Percentiles rank a stretch among this genome's conserved stretches.
Conservation (phyloP, 2,888 invertebrate species). For the Anoncus sp. region DNA sequence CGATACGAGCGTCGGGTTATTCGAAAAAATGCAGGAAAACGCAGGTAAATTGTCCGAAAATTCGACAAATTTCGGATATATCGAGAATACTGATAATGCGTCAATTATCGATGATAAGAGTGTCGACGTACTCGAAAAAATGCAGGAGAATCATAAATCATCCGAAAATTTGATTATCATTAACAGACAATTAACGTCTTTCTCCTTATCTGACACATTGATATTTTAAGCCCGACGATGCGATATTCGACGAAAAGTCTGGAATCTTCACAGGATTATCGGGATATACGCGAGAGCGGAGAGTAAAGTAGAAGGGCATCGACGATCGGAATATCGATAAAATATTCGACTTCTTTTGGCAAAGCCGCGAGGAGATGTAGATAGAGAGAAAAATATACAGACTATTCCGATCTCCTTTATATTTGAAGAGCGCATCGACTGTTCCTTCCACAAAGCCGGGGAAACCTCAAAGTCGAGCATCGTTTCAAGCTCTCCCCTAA, state of each 20-base stretch:
- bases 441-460: constrained; percentile 57
- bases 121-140: too few species aligned
- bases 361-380: constrained; percentile 31
- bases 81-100: neutral
- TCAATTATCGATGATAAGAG: neutral
- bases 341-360: constrained; percentile 21
- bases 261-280: constrained; percentile 12
- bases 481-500: constrained; percentile 56
- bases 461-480: constrained; percentile 61
- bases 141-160: neutral
- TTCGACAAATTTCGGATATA: neutral
- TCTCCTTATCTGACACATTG: neutral
- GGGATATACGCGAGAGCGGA: neutral
- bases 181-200: too few species aligned
- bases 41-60: neutral
- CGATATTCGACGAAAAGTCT: neutral
- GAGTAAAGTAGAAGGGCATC: neutral
- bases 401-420: constrained; percentile 47
- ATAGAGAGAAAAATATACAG: constrained; percentile 4
- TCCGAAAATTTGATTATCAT: too few species aligned
- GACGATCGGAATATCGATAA: constrained; percentile 45
- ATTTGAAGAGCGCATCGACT: constrained; percentile 56
- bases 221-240: neutral
- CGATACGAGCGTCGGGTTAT: too few species aligned
- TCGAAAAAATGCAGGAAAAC: too few species aligned